These are phyloP conservation scores for Coptotermes formosanus DNA, from an alignment of 1,140 invertebrate genomes.

Conservation along the genomic window DNA sequence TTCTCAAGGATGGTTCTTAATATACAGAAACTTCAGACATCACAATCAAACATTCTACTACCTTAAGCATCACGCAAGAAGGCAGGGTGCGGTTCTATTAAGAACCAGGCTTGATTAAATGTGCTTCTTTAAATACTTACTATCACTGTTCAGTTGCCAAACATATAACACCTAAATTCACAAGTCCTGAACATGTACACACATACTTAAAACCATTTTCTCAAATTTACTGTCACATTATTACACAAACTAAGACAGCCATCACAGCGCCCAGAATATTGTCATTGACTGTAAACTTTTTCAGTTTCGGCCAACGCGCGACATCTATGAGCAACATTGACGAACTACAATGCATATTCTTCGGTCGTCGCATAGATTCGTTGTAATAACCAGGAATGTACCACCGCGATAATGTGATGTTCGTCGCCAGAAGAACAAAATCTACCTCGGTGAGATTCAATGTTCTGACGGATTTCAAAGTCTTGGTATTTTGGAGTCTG, in stretches of 20 bases:
- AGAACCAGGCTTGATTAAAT: background rate
- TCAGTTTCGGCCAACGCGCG: background rate
- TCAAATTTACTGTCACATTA: conserved; percentile 10
- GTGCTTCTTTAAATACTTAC: background rate
- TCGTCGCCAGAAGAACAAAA: no score
- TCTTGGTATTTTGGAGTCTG: no score
- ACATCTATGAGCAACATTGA: background rate
- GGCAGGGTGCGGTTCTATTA: background rate
- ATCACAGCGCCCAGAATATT: background rate
- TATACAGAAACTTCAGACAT: background rate
- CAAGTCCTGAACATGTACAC: background rate
- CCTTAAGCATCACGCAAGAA: background rate
- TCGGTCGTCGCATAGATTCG: no score
- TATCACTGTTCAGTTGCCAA: background rate
- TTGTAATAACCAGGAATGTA: no score
- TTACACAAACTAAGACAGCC: background rate
- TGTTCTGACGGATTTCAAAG: no score
- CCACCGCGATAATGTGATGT: no score
- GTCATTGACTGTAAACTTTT: background rate
- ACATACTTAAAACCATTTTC: background rate
- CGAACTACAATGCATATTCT: background rate
- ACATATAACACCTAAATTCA: background rate
- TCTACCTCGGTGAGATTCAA: no score
- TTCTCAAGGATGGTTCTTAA: no score
- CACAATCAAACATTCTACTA: background rate